Base-by-base conservation (phyloP, 2,888 invertebrate genomes). In the Hypsopygia costalis region DNA sequence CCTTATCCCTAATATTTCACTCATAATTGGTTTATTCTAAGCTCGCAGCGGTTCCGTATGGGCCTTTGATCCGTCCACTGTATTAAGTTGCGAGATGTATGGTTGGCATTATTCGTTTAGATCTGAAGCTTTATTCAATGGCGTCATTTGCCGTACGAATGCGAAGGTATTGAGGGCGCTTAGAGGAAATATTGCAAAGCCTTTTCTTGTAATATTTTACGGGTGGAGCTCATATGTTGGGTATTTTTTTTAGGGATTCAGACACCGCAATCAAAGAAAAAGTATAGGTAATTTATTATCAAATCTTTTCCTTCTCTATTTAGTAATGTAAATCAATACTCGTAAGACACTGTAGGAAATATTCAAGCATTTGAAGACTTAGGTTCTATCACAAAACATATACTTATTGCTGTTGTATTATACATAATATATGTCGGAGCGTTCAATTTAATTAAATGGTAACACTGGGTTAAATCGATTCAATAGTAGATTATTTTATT, bases 1-100 rank as follows among this genome's bases (percentile, higher is more conserved):
- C 65, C 78, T 85, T 86, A 87, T 88, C 87, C 87, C 86, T 86
- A 88, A 88, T 87, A 88, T 88, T 88, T 88, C 87, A 82, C 83
- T 86, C 85, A 86, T 88, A 88, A 88, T 88, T 88, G 88, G 88
- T 87, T 87, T 88, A 88, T 85, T 82, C 88, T 86, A 86, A 86
- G 87, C 87, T 85, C 55, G 65, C 70, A 72, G 76, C 69, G 74
- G 74, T 81, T 78, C 85, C 86, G 82, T 83, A 71, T 82, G 79
- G 68, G 60, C 74, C 81, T 88, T 88, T 88, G 88, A 88, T 88
- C 87, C 83, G 75, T 58, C 67, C 75, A 77, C 69, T 86, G 83
- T 85, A 88, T 87, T 86, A 86, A 76, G 75, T 76, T 80, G 80
- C 76, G 73, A 83, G 86, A 87, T 73, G 80, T 85, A 86, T 86